Evolutionary conservation across 2,888 invertebrate genomes (phyloP), one percentile per base, ranked within the genome.

Genomic region (Psylliodes chrysocephalus): DNA sequence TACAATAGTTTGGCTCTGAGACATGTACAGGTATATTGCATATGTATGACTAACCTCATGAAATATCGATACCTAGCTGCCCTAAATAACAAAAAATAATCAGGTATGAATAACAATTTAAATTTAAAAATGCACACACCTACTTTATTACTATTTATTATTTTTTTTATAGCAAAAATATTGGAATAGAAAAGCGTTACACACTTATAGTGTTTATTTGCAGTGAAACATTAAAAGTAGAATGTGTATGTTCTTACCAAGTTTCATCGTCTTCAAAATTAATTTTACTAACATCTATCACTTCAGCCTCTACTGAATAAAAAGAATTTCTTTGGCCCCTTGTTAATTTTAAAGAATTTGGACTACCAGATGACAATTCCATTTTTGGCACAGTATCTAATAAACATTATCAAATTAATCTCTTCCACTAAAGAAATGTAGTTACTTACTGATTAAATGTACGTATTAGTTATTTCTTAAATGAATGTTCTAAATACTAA

Each of bases 191-290:
- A n/a, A n/a, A n/a, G n/a, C n/a, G n/a, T n/a, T n/a, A n/a, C n/a
- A n/a, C n/a, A n/a, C n/a, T n/a, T n/a, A n/a, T n/a, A n/a, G n/a
- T n/a, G n/a, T n/a, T n/a, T n/a, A n/a, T n/a, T n/a, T n/a, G n/a
- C n/a, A n/a, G n/a, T n/a, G n/a, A n/a, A n/a, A n/a, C 22, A 22
- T 22, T 4, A 22, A 22, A 22, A 22, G 22, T 22, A 22, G 22
- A 6, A 6, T 22, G 2, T 22, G 2, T 4, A 35, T 35, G 6
- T 60, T 73, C 85, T 83, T 77, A 88, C 88, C 88, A 88, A 71
- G 85, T 86, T 82, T 88, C 87, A 78, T 86, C 84, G 81, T 87
- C 84, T 67, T 82, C 82, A 80, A 85, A 85, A 81, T 85, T 84
- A 73, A 87, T 81, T 73, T 85, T 81, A 78, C 84, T 84, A 78